Percentiles rank a stretch among this genome's conserved stretches.
Conservation (phyloP, 2,113 vertebrate genomes). For the Brachypteracias leptosomus region DNA sequence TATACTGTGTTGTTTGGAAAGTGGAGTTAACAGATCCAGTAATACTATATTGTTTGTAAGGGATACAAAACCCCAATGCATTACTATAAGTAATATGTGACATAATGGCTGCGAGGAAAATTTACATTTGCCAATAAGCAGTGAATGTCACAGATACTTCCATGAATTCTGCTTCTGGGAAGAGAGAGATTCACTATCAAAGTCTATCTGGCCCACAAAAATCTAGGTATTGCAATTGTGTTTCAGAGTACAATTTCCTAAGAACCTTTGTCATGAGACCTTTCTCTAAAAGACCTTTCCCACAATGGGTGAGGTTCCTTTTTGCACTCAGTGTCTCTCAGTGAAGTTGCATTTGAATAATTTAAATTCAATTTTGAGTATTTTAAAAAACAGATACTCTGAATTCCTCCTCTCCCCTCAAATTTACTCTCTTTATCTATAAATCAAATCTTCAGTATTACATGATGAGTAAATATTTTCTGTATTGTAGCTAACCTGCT, state of each 20-base stretch:
- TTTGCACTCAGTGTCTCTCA: neutral
- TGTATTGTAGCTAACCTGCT: neutral
- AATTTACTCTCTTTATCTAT: too few relatives aligned
- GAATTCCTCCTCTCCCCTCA: too few relatives aligned
- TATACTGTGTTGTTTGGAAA: neutral
- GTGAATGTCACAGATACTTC: neutral
- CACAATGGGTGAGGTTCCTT: neutral
- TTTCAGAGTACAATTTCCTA: neutral
- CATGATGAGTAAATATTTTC: neutral
- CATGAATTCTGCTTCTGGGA: neutral
- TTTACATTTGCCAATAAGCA: neutral
- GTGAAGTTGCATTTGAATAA: neutral
- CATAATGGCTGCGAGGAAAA: neutral
- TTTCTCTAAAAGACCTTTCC: neutral
- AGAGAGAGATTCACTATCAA: neutral
- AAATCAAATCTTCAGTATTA: neutral
- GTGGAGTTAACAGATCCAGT: neutral
- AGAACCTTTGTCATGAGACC: neutral
- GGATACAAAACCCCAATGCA: neutral
- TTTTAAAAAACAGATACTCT: too few relatives aligned
- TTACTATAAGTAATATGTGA: neutral
- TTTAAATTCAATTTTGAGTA: too few relatives aligned
- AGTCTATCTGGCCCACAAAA: neutral
- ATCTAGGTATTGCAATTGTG: neutral
- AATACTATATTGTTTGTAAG: neutral